Evolutionary conservation across 2,113 vertebrate genomes (phyloP), one percentile per base, ranked within the genome.

Genomic region (Todiramphus chloris): DNA sequence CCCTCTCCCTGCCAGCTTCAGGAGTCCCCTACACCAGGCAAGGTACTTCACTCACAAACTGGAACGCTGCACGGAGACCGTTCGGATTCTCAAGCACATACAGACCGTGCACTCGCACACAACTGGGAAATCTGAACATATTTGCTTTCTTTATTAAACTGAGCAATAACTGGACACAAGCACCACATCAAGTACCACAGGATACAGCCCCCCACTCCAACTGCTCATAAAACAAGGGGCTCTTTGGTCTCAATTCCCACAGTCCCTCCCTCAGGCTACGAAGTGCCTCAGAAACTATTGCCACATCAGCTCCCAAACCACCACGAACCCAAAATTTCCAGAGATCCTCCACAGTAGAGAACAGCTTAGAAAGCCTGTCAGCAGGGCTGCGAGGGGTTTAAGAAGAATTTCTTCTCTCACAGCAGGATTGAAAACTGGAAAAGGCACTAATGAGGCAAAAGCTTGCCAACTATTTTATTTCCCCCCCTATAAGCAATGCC

Each of bases 271-370:
- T 48, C 50, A 17, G 58, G 13, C 12, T 35, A 62, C 11, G 9
- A 55, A 70, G 43, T 3, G 4, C 33, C 10, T 24, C 64, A 24
- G 35, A 27, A 75, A 37, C 14, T 8, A 10, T 0, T 6, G 7
- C 0, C 9, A 79, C 35, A 75, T 19, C 67, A 21, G 11, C 19
- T 82, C 46, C 76, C 60, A 41, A 74, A 63, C 27, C 48, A 48
- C 39, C 6, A 1, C 0, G 7, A 75, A 17, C 17, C 75, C 62
- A 23, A 75, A 0, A 1, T 12, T 62, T 44, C 20, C 67, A 8
- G 12, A 66, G 73, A 27, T 16, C 8, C 11, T 16, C 25, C 33
- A 6, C 0, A 1, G 56, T 72, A 74, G 14, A 0, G 0, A 5
- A 35, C 20, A n/a, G 68, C 35, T 70, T 4, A 27, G 23, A 35